phyloP scores from a whole-genome alignment of 2,888 invertebrate species.

The Pelosia muscerda region DNA sequence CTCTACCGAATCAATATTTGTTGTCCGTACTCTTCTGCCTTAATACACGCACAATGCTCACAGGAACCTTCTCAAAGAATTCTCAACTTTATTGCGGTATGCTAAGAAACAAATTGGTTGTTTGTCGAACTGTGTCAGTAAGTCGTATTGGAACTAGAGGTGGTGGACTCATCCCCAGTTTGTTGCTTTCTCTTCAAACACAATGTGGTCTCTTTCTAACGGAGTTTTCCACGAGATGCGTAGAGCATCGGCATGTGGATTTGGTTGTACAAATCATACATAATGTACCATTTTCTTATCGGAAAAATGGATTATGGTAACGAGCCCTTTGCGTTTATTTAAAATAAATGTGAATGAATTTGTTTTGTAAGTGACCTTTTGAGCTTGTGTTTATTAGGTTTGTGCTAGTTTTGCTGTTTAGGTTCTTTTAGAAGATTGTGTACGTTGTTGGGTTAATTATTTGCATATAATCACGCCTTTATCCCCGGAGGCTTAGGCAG shows the following conservation, averaged over 20 bases:
- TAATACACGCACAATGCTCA: constrained; percentile 85
- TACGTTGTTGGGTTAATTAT: background rate
- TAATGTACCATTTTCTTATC: constrained; percentile 53
- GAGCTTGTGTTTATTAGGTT: background rate
- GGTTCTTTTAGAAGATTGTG: background rate
- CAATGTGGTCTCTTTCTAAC: constrained; percentile 82
- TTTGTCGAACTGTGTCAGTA: constrained; percentile 39
- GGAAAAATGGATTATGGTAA: constrained; percentile 52
- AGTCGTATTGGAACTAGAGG: constrained; percentile 48
- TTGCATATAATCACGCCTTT: too few species aligned
- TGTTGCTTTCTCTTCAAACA: constrained; percentile 78
- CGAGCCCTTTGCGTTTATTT: constrained; percentile 28
- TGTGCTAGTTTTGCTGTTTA: background rate
- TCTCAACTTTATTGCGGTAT: constrained; percentile 18
- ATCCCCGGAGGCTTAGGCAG: too few species aligned
- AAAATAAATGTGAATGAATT: constrained; percentile 7
- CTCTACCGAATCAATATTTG: constrained; percentile 86
- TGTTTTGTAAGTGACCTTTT: constrained; percentile 6
- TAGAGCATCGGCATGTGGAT: constrained; percentile 57
- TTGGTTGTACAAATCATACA: constrained; percentile 53
- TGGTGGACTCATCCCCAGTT: constrained; percentile 76
- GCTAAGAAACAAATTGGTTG: constrained; percentile 34
- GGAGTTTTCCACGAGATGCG: constrained; percentile 77
- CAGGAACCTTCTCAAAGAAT: constrained; percentile 48
- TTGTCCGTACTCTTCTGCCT: constrained; percentile 87